phyloP scores from a whole-genome alignment of 2,888 invertebrate species.

The Heteropelma amictum region DNA sequence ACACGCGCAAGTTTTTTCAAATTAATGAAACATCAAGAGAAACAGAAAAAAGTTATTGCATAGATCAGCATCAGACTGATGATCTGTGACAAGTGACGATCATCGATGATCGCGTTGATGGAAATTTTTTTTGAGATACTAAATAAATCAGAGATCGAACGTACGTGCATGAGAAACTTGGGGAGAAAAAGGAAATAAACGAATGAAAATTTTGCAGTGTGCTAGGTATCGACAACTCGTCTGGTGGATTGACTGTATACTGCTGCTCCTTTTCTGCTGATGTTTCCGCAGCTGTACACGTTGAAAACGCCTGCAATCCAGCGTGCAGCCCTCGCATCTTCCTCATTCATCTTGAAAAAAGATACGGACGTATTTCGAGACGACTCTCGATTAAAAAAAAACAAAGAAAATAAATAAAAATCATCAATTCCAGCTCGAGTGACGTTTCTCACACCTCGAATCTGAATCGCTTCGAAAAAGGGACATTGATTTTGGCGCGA shows the following conservation, averaged over 20 bases:
- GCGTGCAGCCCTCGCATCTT: slow-evolving; percentile 17
- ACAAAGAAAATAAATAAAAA: too few species aligned
- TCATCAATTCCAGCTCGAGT: background rate
- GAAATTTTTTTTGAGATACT: too few species aligned
- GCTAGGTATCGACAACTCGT: slow-evolving; percentile 74
- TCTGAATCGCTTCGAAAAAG: background rate
- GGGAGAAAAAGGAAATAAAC: slow-evolving; percentile 2
- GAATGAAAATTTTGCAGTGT: slow-evolving; percentile 20
- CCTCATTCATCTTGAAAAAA: slow-evolving; percentile 15
- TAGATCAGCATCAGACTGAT: too few species aligned
- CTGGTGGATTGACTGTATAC: slow-evolving; percentile 76
- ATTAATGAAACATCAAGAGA: too few species aligned
- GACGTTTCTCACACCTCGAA: background rate
- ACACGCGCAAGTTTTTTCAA: too few species aligned
- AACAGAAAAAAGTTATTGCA: too few species aligned
- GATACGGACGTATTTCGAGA: slow-evolving; percentile 18
- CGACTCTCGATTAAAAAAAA: background rate
- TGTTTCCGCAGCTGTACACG: slow-evolving; percentile 33
- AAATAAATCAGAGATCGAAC: too few species aligned
- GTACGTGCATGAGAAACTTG: background rate
- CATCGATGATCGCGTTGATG: too few species aligned
- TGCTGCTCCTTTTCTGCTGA: slow-evolving; percentile 28
- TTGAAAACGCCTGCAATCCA: slow-evolving; percentile 39
- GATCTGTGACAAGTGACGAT: too few species aligned
- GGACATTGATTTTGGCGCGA: background rate